A percentile compares a stretch with the other conserved stretches of the same genome.
These are phyloP conservation scores for Drosophila obscura DNA, from an alignment of 1,140 invertebrate genomes.

Conservation along the genomic window DNA sequence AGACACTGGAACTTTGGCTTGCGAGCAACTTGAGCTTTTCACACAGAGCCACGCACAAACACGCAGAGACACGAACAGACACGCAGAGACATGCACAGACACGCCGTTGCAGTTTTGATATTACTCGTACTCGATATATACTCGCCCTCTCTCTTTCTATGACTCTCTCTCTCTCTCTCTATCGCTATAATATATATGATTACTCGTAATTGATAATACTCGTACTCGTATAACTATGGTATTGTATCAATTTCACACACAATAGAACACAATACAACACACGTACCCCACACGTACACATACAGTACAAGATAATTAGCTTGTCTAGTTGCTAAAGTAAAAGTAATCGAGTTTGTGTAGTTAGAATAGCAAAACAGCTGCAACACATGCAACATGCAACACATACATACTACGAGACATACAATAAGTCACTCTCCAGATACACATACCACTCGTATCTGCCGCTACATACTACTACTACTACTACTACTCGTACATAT, in stretches of 20 bases:
- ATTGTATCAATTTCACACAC: conserved; percentile 33
- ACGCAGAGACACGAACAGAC: conserved; percentile 15
- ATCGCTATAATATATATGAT: conserved; percentile 39
- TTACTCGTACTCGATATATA: conserved; percentile 41
- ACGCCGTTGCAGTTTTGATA: conserved; percentile 56
- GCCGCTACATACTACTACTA: neutral
- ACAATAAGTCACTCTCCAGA: conserved; percentile 22
- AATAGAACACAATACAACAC: conserved; percentile 4
- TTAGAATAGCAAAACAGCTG: conserved; percentile 38
- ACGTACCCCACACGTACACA: neutral
- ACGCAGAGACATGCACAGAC: conserved; percentile 37
- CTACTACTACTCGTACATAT: conserved; percentile 8
- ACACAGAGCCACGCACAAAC: conserved; percentile 14
- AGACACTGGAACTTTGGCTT: neutral
- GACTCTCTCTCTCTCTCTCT: conserved; percentile 35
- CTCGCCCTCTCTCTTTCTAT: conserved; percentile 37
- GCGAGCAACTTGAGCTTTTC: neutral
- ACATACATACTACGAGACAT: neutral
- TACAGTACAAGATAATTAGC: conserved; percentile 9
- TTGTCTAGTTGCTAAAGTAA: conserved; percentile 48
- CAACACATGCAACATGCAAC: too few relatives aligned
- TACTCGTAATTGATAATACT: conserved; percentile 46
- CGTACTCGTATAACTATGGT: conserved; percentile 37
- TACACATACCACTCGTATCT: conserved; percentile 12
- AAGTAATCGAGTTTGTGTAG: conserved; percentile 53